Evolutionary conservation across 2,888 invertebrate species (phyloP).

Genomic region (Hyppa rectilinea): DNA sequence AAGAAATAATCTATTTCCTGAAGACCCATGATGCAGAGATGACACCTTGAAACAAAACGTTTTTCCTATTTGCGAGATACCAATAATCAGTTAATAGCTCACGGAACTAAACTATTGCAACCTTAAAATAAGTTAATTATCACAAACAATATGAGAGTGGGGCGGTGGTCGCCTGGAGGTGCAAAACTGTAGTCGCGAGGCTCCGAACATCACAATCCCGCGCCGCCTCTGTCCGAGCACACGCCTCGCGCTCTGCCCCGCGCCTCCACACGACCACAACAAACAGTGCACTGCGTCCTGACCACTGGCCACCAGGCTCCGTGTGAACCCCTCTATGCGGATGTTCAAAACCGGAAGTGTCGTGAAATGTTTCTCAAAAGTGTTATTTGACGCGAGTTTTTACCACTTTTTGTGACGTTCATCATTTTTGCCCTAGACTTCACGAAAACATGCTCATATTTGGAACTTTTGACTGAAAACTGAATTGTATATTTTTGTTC

Average conservation of each 20-base stretch:
- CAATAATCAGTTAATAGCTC: conserved; percentile 61
- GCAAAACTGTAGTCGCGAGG: conserved; percentile 78
- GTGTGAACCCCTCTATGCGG: conserved; percentile 73
- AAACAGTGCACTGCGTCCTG: conserved; percentile 49
- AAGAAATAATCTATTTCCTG: conserved; percentile 41
- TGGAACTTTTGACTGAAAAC: conserved; percentile 74
- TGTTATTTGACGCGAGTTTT: conserved; percentile 82
- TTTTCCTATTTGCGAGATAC: conserved; percentile 66
- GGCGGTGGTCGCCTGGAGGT: conserved; percentile 73
- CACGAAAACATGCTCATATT: conserved; percentile 73
- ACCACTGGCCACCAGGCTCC: background rate
- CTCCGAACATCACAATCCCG: conserved; percentile 73
- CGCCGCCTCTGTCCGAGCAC: conserved; percentile 72
- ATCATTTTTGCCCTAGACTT: conserved; percentile 54
- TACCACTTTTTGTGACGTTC: conserved; percentile 75
- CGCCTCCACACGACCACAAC: conserved; percentile 33
- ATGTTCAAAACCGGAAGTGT: conserved; percentile 78
- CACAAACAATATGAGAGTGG: conserved; percentile 82
- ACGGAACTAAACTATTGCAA: conserved; percentile 74
- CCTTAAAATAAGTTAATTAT: conserved; percentile 79
- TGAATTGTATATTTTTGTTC: conserved; percentile 49
- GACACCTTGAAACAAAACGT: conserved; percentile 65
- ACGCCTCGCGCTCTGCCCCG: conserved; percentile 69
- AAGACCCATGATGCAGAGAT: conserved; percentile 47
- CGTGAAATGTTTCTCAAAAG: conserved; percentile 83